A percentile compares a stretch with the other conserved stretches of the same genome.
Evolutionary conservation across 2,797 vertebrate genomes (phyloP).

Genomic region (Acanthis flammea): DNA sequence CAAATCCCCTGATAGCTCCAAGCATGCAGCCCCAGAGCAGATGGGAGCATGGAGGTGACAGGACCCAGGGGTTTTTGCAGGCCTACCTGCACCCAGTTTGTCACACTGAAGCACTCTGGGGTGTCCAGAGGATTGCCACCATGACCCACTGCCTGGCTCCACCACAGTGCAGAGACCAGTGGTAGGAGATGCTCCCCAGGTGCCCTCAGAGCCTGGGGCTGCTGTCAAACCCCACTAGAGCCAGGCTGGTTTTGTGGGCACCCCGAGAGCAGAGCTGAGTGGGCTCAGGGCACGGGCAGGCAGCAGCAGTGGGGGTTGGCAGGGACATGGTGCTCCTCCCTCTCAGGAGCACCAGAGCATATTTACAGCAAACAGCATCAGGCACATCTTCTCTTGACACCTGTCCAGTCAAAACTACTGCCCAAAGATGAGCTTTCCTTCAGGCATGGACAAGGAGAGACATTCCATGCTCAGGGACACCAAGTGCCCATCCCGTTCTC

Average conservation of each 20-base stretch:
- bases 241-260: neutral
- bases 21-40: neutral
- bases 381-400: neutral
- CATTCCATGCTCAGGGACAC: neutral
- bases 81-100: neutral
- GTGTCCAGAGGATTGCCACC: neutral
- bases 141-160: neutral
- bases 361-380: neutral
- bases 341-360: neutral
- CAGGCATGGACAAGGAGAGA: neutral
- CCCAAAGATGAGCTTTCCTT: neutral
- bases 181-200: rapidly evolving
- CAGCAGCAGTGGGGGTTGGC: neutral
- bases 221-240: neutral
- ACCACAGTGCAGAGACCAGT: rapidly evolving
- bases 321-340: rapidly evolving
- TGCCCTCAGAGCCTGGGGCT: neutral
- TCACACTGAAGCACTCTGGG: neutral
- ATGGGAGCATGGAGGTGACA: rapidly evolving
- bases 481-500: neutral
- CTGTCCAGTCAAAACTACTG: neutral
- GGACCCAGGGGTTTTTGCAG: neutral
- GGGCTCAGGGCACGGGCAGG: neutral
- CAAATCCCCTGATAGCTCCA: neutral
- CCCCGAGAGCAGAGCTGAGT: rapidly evolving